A percentile compares a stretch with the other conserved stretches of the same genome.
phyloP scores from a whole-genome alignment of 2,113 vertebrate genomes.

The Aix galericulata region DNA sequence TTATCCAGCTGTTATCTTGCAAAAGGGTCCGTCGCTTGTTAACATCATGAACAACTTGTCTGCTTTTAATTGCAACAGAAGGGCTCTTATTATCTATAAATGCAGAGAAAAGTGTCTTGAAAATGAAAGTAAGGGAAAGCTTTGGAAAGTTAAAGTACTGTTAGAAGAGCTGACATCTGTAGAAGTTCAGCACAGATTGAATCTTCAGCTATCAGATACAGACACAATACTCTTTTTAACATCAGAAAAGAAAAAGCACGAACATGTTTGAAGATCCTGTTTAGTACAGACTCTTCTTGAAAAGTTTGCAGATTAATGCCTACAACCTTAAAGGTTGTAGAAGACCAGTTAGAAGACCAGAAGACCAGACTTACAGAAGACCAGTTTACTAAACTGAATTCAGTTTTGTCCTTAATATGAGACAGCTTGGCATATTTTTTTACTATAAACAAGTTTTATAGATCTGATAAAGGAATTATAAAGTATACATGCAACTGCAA shows the following conservation, averaged over 20 bases:
- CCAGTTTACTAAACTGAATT: background rate
- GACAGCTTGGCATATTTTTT: background rate
- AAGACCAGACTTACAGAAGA: background rate
- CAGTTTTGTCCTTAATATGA: background rate
- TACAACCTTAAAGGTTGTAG: background rate
- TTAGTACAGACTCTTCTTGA: background rate
- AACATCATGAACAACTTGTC: conserved; percentile 73
- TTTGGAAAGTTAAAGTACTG: background rate
- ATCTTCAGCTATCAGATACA: background rate
- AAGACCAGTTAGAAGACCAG: background rate
- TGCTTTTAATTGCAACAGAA: conserved; percentile 60
- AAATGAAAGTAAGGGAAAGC: background rate
- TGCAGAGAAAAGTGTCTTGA: background rate
- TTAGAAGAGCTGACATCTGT: background rate
- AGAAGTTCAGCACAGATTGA: background rate
- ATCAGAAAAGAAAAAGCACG: background rate
- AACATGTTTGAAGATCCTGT: background rate
- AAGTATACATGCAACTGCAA: background rate
- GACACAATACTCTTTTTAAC: background rate
- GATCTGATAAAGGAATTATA: conserved; percentile 1
- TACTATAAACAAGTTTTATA: background rate
- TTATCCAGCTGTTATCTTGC: conserved; percentile 95
- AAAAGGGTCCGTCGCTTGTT: conserved; percentile 84
- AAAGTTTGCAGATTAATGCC: background rate
- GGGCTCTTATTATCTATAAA: conserved; percentile 68